Evolutionary conservation across 2,797 vertebrate genomes (phyloP), one percentile per base, ranked within the genome.

Genomic region (Loriculus beryllinus): DNA sequence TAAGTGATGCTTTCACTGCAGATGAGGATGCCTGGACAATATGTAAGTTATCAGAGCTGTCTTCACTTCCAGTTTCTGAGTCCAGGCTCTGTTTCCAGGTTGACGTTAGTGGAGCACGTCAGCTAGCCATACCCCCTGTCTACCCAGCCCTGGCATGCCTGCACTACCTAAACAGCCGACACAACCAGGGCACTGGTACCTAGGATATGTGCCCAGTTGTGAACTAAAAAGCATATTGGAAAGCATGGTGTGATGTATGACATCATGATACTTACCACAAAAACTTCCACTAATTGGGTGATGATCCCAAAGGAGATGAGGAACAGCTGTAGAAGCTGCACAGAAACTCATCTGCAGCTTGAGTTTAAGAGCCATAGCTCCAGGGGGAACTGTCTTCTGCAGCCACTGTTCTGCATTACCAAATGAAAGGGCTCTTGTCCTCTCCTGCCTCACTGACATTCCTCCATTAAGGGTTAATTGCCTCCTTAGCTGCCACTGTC

Each of bases 251-350:
- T 35, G 20, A 90, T 43, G 23, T 14, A 49, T n/a, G 52, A 23
- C 6, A 6, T 43, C 9, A 6, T 37, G 78, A 57, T 57, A 62
- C 15, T 76, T 3, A 1, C 56, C 43, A 51, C 51, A 88, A 92
- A 93, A 92, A 60, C 96, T 94, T 94, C 88, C 88, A 71, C 92
- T 95, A 91, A 95, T 63, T 97, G 94, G 86, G 91, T 97, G 94
- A 88, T 96, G 92, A 97, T 82, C 74, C 86, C 88, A 71, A 82
- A 82, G 87, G 84, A 96, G 97, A 95, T 45, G 31, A 70, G 54
- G 88, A 97, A 90, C 95, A 97, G 93, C 95, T 97, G 97, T 84
- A 94, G 90, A 75, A 97, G 71, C 79, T 68, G 21, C 57, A 59
- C n/a, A 88, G 86, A 82, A 95, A 77, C 59, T 54, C 77, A 65